Percentiles rank a stretch among this genome's conserved stretches.
Conservation (phyloP, 2,888 invertebrate species). For the Epinotia ramella region DNA sequence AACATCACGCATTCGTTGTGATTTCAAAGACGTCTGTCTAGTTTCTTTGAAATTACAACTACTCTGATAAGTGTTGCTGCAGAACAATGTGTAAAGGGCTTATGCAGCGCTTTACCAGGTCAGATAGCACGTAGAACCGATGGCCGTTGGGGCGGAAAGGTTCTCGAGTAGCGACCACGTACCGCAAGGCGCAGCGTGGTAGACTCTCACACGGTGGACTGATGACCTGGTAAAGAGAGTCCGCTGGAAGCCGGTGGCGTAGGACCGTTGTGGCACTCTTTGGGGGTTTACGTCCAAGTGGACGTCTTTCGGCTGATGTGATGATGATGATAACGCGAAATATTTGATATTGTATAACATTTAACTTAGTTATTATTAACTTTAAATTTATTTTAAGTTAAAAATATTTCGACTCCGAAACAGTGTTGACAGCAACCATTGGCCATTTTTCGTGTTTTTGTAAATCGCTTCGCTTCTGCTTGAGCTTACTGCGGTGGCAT, state of each 20-base stretch:
- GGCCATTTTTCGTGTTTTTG: slow-evolving; percentile 53
- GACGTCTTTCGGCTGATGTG: no score
- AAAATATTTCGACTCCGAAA: slow-evolving; percentile 52
- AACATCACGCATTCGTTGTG: neutral
- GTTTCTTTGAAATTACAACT: neutral
- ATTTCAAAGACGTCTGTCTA: neutral
- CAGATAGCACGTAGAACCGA: no score
- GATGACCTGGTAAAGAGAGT: no score
- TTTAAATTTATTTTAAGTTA: slow-evolving; percentile 11
- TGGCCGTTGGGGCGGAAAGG: no score
- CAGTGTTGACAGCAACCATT: slow-evolving; percentile 59
- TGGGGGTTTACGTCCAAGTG: no score
- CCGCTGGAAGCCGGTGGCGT: no score
- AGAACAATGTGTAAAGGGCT: no score
- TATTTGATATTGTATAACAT: neutral
- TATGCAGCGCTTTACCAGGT: no score
- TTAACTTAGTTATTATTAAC: neutral
- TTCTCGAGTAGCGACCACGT: no score
- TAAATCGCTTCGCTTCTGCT: slow-evolving; percentile 82
- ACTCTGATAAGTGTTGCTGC: neutral
- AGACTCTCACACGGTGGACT: no score
- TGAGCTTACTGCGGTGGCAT: slow-evolving; percentile 77
- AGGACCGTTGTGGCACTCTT: no score
- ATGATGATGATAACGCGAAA: neutral
- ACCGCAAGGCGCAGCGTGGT: no score